These are phyloP conservation scores for Idaea straminata DNA, from an alignment of 2,888 invertebrate genomes.

Conservation along the genomic window DNA sequence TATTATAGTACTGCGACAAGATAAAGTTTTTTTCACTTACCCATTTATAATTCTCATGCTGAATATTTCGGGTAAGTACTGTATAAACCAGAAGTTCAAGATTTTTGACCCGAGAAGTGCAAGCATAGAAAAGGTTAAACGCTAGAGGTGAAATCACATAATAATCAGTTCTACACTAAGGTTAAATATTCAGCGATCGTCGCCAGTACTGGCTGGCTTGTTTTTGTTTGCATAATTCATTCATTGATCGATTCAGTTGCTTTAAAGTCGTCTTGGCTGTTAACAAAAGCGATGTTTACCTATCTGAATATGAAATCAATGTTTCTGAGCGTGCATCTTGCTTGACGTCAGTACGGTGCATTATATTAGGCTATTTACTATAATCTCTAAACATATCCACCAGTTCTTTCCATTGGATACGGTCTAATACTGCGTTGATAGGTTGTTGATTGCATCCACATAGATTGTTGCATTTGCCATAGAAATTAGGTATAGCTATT, in stretches of 20 bases:
- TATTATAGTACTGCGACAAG: slow-evolving; percentile 18
- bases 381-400: background rate
- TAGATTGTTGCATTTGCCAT: background rate
- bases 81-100: too few relatives aligned
- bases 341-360: slow-evolving; percentile 38
- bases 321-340: slow-evolving; percentile 36
- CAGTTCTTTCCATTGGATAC: background rate
- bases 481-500: background rate
- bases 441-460: background rate
- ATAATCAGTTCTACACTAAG: slow-evolving; percentile 51
- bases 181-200: slow-evolving; percentile 61
- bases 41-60: background rate
- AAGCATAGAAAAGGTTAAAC: slow-evolving; percentile 39
- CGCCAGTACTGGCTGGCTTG: slow-evolving; percentile 40
- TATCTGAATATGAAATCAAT: slow-evolving; percentile 57
- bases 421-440: background rate
- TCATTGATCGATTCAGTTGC: slow-evolving; percentile 57
- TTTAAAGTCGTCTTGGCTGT: slow-evolving; percentile 31
- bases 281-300: slow-evolving; percentile 48
- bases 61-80: slow-evolving; percentile 17
- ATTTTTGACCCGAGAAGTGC: background rate
- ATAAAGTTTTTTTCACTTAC: background rate
- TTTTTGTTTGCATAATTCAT: slow-evolving; percentile 69
- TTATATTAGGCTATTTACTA: slow-evolving; percentile 10
- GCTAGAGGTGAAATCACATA: slow-evolving; percentile 37